Conservation (phyloP, 2,113 vertebrate species). For the Cyanocitta stelleri region DNA sequence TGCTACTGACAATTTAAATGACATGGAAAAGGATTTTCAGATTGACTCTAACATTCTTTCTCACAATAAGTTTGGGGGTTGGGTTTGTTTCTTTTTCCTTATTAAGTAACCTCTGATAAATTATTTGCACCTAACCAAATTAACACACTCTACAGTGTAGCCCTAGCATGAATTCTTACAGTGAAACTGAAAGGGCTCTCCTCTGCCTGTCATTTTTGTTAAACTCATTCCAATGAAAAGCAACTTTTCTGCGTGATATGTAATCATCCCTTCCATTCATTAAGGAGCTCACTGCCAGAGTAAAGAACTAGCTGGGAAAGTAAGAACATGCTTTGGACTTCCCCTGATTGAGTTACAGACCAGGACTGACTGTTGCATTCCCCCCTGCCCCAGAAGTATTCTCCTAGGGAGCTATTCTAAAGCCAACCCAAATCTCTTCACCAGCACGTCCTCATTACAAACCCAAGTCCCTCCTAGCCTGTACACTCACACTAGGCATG, state of each 20-base stretch:
- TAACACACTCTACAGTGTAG: background rate
- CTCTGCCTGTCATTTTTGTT: background rate
- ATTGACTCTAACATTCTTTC: background rate
- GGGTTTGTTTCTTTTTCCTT: background rate
- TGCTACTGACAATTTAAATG: background rate
- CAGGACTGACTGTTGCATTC: background rate
- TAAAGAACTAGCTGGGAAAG: background rate
- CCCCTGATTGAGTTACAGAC: background rate
- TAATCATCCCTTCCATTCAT: background rate
- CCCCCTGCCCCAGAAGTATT: too few relatives aligned
- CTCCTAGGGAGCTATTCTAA: background rate
- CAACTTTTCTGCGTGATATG: background rate
- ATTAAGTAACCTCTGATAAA: background rate
- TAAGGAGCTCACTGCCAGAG: background rate
- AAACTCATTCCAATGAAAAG: background rate
- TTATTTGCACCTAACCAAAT: background rate
- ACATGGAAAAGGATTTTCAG: background rate
- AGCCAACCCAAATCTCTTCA: background rate
- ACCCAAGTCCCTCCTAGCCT: background rate
- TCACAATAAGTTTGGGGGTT: background rate
- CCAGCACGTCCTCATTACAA: background rate
- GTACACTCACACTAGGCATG: background rate
- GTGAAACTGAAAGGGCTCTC: background rate
- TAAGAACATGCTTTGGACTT: background rate
- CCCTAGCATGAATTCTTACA: background rate